Conservation (phyloP, 2,888 invertebrate species). For the Crematogaster levior region DNA sequence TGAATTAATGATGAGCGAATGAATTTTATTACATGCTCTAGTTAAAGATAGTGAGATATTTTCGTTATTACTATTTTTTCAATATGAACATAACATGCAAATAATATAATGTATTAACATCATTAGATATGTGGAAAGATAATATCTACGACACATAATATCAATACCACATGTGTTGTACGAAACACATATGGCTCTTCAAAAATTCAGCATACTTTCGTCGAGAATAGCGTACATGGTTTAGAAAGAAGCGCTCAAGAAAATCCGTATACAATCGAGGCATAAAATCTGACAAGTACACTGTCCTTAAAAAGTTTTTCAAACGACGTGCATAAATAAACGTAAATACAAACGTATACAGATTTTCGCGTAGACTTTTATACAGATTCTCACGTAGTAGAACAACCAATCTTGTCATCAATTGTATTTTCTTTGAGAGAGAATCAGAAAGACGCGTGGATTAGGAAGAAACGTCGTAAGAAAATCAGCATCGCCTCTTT, state of each 20-base stretch:
- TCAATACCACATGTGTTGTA: neutral
- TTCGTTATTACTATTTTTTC: neutral
- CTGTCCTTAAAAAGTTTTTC: neutral
- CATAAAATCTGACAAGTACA: slow-evolving; percentile 1
- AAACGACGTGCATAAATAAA: neutral
- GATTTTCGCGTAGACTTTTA: neutral
- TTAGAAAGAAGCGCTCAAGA: slow-evolving; percentile 32
- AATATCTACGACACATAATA: neutral
- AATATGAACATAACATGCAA: neutral
- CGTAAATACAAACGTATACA: neutral
- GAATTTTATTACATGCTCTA: neutral
- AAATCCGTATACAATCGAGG: slow-evolving; percentile 35
- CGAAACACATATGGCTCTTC: neutral
- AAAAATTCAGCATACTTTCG: slow-evolving; percentile 41
- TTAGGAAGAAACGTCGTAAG: no score
- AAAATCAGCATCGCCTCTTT: neutral
- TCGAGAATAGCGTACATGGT: slow-evolving; percentile 6
- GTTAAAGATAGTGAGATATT: neutral
- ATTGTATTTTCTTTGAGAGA: neutral
- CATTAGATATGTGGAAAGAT: neutral
- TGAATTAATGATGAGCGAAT: neutral
- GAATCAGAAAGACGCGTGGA: neutral
- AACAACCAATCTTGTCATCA: neutral
- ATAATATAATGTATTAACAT: neutral
- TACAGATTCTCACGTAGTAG: neutral